These are phyloP conservation scores for Noctua fimbriata DNA, from an alignment of 2,888 invertebrate genomes.

Conservation along the genomic window DNA sequence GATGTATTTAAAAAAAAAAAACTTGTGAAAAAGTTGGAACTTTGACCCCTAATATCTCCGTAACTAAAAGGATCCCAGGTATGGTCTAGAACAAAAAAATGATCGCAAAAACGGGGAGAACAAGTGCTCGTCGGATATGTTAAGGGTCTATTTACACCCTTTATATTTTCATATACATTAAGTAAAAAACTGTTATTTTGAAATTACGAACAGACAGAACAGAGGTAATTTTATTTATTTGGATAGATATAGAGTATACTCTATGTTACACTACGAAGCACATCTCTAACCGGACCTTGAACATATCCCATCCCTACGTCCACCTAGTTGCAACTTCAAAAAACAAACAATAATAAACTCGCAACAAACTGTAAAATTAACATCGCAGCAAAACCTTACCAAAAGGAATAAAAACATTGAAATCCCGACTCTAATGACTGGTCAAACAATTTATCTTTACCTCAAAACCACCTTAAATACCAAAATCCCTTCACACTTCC, in stretches of 20 bases:
- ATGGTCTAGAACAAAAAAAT: no score
- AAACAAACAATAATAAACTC: constrained; percentile 63
- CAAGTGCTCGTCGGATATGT: no score
- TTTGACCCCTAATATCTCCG: no score
- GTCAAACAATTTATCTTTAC: constrained; percentile 79
- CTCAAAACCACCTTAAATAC: constrained; percentile 65
- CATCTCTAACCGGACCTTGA: not conserved
- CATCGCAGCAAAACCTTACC: constrained; percentile 63
- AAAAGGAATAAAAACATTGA: constrained; percentile 78
- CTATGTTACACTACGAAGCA: not conserved
- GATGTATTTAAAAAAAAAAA: no score
- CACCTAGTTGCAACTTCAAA: constrained; percentile 60
- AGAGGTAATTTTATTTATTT: not conserved
- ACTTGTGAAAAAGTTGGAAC: no score
- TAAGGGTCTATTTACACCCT: no score
- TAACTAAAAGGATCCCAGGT: no score
- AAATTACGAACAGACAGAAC: no score
- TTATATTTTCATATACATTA: no score
- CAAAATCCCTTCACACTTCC: constrained; percentile 56
- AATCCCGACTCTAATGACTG: constrained; percentile 79
- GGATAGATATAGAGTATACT: not conserved
- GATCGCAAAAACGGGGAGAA: no score
- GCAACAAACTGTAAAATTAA: constrained; percentile 70
- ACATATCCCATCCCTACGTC: constrained; percentile 3
- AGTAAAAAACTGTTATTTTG: no score